These are phyloP conservation scores for Macroglossus sobrinus DNA, from an alignment of 2,113 vertebrate genomes.

Conservation along the genomic window DNA sequence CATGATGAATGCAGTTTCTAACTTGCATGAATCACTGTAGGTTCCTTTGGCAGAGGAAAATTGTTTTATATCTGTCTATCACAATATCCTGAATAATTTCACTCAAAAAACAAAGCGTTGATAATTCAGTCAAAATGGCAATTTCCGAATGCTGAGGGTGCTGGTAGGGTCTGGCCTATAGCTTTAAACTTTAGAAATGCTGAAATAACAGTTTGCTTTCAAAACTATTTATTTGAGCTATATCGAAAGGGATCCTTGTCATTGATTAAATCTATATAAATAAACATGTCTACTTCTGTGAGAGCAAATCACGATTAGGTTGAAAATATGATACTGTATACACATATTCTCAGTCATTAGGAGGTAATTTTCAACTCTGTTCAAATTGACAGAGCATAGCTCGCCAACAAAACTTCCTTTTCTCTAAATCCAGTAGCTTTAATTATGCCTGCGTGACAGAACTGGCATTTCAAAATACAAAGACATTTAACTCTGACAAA, in stretches of 20 bases:
- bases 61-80: background rate
- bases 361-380: background rate
- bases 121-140: background rate
- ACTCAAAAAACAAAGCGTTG: background rate
- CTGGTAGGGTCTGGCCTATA: background rate
- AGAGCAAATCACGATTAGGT: background rate
- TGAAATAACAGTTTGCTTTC: background rate
- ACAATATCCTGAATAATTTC: background rate
- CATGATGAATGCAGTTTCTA: background rate
- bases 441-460: slow-evolving; percentile 28
- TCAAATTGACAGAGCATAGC: background rate
- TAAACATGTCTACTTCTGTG: background rate
- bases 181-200: background rate
- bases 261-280: slow-evolving; percentile 15
- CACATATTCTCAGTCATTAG: background rate
- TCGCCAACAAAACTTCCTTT: background rate
- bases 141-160: background rate
- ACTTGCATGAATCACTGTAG: background rate
- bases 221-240: background rate
- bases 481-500: background rate
- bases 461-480: slow-evolving; percentile 25
- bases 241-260: background rate
- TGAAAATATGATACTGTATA: background rate
- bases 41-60: background rate
- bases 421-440: background rate